Evolutionary conservation across 2,888 invertebrate genomes (phyloP).

Genomic region (Melanchra persicariae): DNA sequence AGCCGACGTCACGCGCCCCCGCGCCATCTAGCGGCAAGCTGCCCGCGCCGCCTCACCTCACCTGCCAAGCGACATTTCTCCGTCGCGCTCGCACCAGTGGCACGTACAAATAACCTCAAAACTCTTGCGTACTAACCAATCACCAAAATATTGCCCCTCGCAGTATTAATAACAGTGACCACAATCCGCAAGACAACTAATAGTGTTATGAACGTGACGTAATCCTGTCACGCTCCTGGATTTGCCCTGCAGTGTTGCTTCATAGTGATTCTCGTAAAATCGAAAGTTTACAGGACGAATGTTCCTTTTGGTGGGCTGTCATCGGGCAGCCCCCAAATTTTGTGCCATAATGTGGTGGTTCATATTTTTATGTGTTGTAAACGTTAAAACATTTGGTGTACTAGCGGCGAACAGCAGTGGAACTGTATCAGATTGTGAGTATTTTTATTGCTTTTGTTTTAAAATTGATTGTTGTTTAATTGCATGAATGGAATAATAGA

Average conservation of each 20-base stretch:
- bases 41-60: constrained; percentile 69
- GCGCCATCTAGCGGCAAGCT: constrained; percentile 84
- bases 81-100: constrained; percentile 88
- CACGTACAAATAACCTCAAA: constrained; percentile 90
- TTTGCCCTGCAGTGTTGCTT: constrained; percentile 77
- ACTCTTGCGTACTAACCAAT: constrained; percentile 82
- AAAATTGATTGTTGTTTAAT: constrained; percentile 47
- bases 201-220: constrained; percentile 79
- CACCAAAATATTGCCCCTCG: constrained; percentile 83
- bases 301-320: constrained; percentile 90
- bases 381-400: constrained; percentile 84
- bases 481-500: constrained; percentile 28
- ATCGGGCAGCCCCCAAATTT: constrained; percentile 89
- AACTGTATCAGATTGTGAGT: constrained; percentile 83
- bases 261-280: constrained; percentile 83
- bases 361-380: constrained; percentile 87
- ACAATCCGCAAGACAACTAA: constrained; percentile 71
- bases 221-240: constrained; percentile 70
- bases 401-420: constrained; percentile 81
- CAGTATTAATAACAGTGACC: constrained; percentile 81
- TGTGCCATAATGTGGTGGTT: constrained; percentile 90
- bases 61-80: constrained; percentile 86
- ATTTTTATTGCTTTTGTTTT: constrained; percentile 58
- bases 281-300: constrained; percentile 88
- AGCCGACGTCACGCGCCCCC: constrained; percentile 79